These are phyloP conservation scores for Drosophila ananassae DNA, from an alignment of 1,140 invertebrate species.

Conservation along the genomic window DNA sequence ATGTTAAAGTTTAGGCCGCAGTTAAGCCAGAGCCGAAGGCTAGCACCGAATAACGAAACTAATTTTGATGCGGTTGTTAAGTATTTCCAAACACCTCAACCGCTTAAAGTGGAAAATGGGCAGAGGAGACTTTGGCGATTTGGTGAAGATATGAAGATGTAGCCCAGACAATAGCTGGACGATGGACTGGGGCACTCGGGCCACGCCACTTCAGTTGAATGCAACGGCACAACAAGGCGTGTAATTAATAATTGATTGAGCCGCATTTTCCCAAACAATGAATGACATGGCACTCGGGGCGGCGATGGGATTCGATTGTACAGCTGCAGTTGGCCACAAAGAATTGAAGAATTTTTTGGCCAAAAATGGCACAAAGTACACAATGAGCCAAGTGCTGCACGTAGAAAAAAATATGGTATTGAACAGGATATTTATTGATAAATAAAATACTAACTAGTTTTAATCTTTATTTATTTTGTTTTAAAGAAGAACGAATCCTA, in stretches of 20 bases:
- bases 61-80: constrained; percentile 82
- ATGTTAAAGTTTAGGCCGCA: constrained; percentile 20
- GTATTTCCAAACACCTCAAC: constrained; percentile 72
- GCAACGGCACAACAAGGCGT: constrained; percentile 61
- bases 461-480: no score
- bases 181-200: constrained; percentile 44
- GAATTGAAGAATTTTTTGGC: constrained; percentile 57
- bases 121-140: constrained; percentile 37
- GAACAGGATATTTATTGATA: not conserved
- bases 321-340: constrained; percentile 34
- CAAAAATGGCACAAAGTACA: constrained; percentile 75
- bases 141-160: constrained; percentile 60
- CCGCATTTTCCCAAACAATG: constrained; percentile 52
- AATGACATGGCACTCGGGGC: constrained; percentile 55
- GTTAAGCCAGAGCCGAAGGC: constrained; percentile 54
- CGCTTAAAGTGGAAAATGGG: constrained; percentile 52
- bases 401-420: not conserved
- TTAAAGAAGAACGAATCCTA: no score
- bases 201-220: constrained; percentile 21
- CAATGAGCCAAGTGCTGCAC: constrained; percentile 22
- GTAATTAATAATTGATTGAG: constrained; percentile 81
- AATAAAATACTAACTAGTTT: no score
- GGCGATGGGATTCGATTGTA: constrained; percentile 16
- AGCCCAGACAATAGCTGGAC: constrained; percentile 55
- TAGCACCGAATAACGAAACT: constrained; percentile 78